phyloP scores from a whole-genome alignment of 2,888 invertebrate species.

The Caradrina kadenii region DNA sequence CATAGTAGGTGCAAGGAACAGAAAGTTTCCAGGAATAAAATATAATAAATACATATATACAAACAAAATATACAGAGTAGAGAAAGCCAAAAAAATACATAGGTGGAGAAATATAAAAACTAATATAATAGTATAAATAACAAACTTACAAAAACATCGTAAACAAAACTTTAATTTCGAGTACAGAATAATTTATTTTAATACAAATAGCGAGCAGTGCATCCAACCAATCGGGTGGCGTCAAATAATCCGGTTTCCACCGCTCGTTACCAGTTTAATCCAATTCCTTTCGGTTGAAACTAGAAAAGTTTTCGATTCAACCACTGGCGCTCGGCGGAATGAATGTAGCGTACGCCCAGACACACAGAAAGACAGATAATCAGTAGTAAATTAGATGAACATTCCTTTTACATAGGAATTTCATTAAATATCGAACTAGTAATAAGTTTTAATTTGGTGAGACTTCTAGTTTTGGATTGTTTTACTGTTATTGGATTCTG shows the following conservation, averaged over 20 bases:
- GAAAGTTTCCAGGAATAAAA: too few species aligned
- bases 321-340: constrained; percentile 53
- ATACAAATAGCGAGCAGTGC: constrained; percentile 58
- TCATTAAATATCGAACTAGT: constrained; percentile 45
- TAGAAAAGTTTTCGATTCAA: constrained; percentile 71
- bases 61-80: too few species aligned
- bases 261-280: constrained; percentile 68
- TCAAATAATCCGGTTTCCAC: constrained; percentile 66
- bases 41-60: too few species aligned
- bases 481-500: constrained; percentile 12
- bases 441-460: constrained; percentile 45
- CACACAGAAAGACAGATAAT: constrained; percentile 58
- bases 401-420: constrained; percentile 49
- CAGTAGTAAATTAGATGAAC: constrained; percentile 61
- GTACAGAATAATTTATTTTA: constrained; percentile 62
- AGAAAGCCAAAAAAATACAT: too few species aligned
- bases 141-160: constrained; percentile 45
- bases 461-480: constrained; percentile 16
- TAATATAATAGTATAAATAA: constrained; percentile 12
- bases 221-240: constrained; percentile 61
- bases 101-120: too few species aligned
- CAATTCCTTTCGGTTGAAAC: constrained; percentile 67
- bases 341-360: constrained; percentile 53
- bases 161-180: constrained; percentile 58
- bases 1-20: too few species aligned